Base-by-base conservation (phyloP, 2,113 vertebrate species). In the Microcebus tavaratra region DNA sequence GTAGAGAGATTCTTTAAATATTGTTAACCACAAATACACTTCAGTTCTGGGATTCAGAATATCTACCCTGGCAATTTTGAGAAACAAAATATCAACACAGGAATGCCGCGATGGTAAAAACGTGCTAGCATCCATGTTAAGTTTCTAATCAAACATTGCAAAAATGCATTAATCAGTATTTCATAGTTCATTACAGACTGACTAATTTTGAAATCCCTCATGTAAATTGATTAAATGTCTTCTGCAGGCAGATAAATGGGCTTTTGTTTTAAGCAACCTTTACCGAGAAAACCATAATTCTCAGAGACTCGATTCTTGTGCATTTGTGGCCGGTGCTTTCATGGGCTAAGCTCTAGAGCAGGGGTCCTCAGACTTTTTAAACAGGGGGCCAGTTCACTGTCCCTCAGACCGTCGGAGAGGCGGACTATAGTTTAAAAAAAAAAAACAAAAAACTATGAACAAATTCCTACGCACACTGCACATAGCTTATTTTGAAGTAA, bases 131-230 rank as follows among this genome's bases (percentile, higher is more conserved):
- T 98, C 98, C 98, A 97, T 97, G 98, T 98, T 98, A 98, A 97
- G 97, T 99, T 99, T 99, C 98, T 99, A 99, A 99, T 99, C 99
- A 99, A 99, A 99, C 98, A 98, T 97, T 98, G 98, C 96, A 98
- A 98, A 99, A 98, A 98, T 98, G 98, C 98, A 99, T 99, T 99
- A 99, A 99, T 99, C 99, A 99, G 98, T 98, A 99, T 99, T 99
- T 99, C 99, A 99, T 99, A 99, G 99, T 98, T 99, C 99, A 99
- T 99, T 99, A 99, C 99, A 98, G 98, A 97, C 98, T 98, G 98
- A 98, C 98, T 99, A 99, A 99, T 99, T 99, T 98, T 99, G 98
- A 99, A 99, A 99, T 99, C 98, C 98, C 98, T 99, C 99, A 99
- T 99, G 98, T 98, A 99, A 99, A 99, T 99, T 99, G 99, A 99